Evolutionary conservation across 35 echinoderm and acorn worm species (phyloP).

Genomic region (Ophioderma brevispina): DNA sequence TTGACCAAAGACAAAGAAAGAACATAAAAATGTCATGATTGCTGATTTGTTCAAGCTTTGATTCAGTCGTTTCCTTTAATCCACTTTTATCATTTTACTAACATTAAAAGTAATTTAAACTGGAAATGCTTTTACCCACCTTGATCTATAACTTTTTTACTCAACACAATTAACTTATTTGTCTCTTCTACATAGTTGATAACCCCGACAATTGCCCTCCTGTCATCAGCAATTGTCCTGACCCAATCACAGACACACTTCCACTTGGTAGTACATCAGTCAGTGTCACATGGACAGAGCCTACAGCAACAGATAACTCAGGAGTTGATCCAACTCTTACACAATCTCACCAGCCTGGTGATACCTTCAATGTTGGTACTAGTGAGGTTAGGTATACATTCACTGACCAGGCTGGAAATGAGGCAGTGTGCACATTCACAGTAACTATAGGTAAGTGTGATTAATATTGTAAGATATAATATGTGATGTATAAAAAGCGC

Average conservation of each 20-base stretch:
- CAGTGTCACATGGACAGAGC: slow-evolving; percentile 31
- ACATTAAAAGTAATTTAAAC: too few relatives aligned
- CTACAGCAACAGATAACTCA: slow-evolving; percentile 61
- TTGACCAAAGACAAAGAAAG: too few relatives aligned
- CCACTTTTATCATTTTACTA: too few relatives aligned
- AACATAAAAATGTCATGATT: too few relatives aligned
- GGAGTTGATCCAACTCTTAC: slow-evolving; percentile 18
- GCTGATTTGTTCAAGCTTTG: too few relatives aligned
- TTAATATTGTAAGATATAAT: not conserved
- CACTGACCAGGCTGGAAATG: slow-evolving; percentile 60
- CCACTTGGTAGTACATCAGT: slow-evolving; percentile 18
- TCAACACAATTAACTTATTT: too few relatives aligned
- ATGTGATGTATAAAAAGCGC: too few relatives aligned
- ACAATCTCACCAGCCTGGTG: slow-evolving; percentile 24
- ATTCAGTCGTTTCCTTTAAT: too few relatives aligned
- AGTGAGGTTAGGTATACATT: slow-evolving; percentile 47
- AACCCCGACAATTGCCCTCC: not conserved
- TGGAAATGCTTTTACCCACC: too few relatives aligned
- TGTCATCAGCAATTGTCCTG: slow-evolving; percentile 24
- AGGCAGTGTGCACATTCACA: slow-evolving; percentile 44
- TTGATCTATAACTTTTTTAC: too few relatives aligned
- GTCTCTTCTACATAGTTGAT: too few relatives aligned
- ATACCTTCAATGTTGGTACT: slow-evolving; percentile 48
- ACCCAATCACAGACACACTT: slow-evolving; percentile 25
- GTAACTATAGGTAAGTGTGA: slow-evolving; percentile 54